Conservation (phyloP, 2,113 vertebrate species). For the Merops nubicus region DNA sequence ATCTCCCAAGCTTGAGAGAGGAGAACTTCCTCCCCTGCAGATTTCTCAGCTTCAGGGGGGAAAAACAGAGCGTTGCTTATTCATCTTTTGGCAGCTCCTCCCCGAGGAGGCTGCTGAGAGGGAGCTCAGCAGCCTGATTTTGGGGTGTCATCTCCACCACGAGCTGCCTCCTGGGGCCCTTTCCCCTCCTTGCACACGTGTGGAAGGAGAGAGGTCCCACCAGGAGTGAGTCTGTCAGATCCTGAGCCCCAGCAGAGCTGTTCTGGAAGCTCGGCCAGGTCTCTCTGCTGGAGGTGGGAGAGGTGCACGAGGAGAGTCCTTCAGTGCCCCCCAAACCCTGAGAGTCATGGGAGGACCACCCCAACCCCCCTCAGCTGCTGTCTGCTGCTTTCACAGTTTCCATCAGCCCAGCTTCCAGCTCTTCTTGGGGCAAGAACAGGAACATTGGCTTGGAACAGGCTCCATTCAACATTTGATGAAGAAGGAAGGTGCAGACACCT, state of each 20-base stretch:
- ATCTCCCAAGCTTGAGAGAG: neutral
- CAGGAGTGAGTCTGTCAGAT: neutral
- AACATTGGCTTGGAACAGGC: fast-evolving
- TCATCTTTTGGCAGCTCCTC: conserved; percentile 42
- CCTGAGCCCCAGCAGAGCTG: fast-evolving
- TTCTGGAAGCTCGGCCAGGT: fast-evolving
- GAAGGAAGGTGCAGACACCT: neutral
- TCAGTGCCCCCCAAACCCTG: neutral
- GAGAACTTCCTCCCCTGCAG: neutral
- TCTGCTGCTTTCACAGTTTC: neutral
- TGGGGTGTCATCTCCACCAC: neutral
- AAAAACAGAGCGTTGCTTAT: conserved; percentile 11
- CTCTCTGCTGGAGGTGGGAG: neutral
- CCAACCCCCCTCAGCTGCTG: neutral
- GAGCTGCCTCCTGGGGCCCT: neutral
- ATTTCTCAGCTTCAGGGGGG: conserved; percentile 33
- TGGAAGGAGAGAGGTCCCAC: neutral
- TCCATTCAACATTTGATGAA: neutral
- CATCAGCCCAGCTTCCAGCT: neutral
- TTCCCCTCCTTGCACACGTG: neutral
- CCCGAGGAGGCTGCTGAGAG: neutral
- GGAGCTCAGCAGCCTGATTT: neutral
- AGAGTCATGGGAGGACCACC: neutral
- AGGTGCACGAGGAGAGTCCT: neutral
- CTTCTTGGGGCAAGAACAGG: neutral